Conservation (phyloP, 2,797 vertebrate genomes). For the Melanotaenia parkinsoni region DNA sequence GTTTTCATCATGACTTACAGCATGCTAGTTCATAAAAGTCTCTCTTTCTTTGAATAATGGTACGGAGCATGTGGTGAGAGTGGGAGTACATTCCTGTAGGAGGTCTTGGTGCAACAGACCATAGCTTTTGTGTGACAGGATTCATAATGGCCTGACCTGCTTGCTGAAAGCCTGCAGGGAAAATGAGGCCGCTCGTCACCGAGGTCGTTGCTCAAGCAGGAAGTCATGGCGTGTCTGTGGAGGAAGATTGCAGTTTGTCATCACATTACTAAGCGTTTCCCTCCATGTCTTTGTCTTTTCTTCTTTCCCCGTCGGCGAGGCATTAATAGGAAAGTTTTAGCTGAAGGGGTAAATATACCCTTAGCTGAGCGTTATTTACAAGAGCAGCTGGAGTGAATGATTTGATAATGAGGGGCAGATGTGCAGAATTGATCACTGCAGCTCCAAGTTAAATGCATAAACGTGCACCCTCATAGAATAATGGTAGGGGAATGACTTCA, state of each 20-base stretch:
- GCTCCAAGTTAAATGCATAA: constrained; percentile 22
- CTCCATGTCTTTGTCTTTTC: background rate
- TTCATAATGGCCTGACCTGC: constrained; percentile 46
- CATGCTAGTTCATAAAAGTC: background rate
- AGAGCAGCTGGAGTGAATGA: constrained; percentile 26
- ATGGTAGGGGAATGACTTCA: no score
- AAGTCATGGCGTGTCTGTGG: constrained; percentile 25
- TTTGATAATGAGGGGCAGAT: constrained; percentile 36
- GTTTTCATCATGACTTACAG: constrained; percentile 1
- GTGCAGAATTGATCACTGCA: constrained; percentile 27
- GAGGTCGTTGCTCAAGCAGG: constrained; percentile 23
- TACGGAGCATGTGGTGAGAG: constrained; percentile 22
- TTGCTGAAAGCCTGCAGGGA: constrained; percentile 36
- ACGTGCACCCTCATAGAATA: background rate
- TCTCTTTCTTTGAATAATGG: background rate
- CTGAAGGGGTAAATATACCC: constrained; percentile 52
- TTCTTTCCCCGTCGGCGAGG: background rate
- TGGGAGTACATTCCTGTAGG: constrained; percentile 21
- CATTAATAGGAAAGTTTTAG: constrained; percentile 52
- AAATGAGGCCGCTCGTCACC: constrained; percentile 45
- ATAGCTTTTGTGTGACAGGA: constrained; percentile 59
- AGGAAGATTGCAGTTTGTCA: constrained; percentile 43
- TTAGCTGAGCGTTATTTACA: constrained; percentile 31
- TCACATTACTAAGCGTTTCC: constrained; percentile 8
- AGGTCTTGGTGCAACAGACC: constrained; percentile 20